Percentiles rank a stretch among this genome's conserved stretches.
These are phyloP conservation scores for Aldabrachelys gigantea DNA, from an alignment of 2,113 vertebrate species.

Conservation along the genomic window DNA sequence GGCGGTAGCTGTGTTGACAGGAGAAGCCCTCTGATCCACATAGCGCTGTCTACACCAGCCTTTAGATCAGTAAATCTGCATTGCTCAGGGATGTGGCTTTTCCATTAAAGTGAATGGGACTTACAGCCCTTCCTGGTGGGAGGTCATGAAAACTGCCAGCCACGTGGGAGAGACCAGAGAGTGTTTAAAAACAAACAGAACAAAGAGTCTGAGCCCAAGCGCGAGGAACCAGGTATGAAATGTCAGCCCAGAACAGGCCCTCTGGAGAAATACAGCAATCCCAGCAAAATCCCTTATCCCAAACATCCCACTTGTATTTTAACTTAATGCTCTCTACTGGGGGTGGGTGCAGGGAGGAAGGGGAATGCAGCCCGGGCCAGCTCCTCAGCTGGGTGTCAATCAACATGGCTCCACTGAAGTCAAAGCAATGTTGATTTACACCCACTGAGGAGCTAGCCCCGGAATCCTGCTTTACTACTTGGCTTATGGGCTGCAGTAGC, in stretches of 20 bases:
- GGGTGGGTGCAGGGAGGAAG: no score
- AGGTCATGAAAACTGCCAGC: not conserved
- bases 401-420: no score
- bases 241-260: not conserved
- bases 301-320: not conserved
- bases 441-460: no score
- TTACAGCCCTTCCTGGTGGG: not conserved
- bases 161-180: not conserved
- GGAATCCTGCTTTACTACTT: no score
- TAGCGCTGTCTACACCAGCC: not conserved
- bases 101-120: not conserved
- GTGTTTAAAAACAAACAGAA: rapidly evolving
- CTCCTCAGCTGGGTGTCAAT: no score
- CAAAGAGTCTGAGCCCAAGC: not conserved
- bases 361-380: not conserved
- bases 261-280: not conserved
- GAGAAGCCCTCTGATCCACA: not conserved
- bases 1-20: no score
- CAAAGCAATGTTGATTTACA: no score
- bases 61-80: not conserved
- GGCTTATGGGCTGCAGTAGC: not conserved
- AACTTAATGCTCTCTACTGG: not conserved
- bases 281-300: not conserved
- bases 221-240: not conserved
- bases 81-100: not conserved